These are phyloP conservation scores for Myotis findleyi DNA, from an alignment of 2,797 vertebrate genomes.

Conservation along the genomic window DNA sequence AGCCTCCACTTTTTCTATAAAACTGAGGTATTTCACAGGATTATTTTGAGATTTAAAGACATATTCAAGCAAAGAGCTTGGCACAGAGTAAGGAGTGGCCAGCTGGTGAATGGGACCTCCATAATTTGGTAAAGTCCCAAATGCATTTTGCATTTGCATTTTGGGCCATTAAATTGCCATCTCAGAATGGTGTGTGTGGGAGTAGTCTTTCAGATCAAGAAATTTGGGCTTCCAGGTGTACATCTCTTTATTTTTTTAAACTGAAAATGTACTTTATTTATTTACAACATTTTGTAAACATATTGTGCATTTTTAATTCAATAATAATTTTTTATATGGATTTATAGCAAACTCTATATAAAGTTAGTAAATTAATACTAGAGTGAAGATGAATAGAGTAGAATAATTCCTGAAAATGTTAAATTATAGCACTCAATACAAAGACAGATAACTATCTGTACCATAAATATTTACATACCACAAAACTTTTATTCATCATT, in stretches of 20 bases:
- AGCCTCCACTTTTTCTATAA: background rate
- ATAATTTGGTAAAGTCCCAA: background rate
- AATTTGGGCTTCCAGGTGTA: background rate
- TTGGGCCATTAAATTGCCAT: background rate
- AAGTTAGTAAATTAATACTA: conserved; percentile 60
- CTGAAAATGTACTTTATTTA: conserved; percentile 56
- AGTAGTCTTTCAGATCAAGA: background rate
- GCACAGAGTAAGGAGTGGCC: background rate
- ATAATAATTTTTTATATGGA: conserved; percentile 44
- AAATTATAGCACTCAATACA: conserved; percentile 65
- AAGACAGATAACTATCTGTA: conserved; percentile 71
- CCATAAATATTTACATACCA: conserved; percentile 77
- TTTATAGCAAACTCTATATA: conserved; percentile 62
- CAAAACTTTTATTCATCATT: conserved; percentile 68
- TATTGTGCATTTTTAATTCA: conserved; percentile 56
- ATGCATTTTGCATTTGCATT: background rate
- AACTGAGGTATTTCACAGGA: background rate
- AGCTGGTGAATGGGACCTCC: background rate
- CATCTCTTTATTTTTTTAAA: background rate
- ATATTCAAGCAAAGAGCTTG: background rate
- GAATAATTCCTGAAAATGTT: conserved; percentile 48
- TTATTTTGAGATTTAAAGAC: background rate
- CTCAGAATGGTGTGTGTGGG: background rate
- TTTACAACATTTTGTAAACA: conserved; percentile 77
- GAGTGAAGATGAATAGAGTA: background rate